These are phyloP conservation scores for Drosophila longiperda DNA, from an alignment of 2,888 invertebrate genomes.

Conservation along the genomic window DNA sequence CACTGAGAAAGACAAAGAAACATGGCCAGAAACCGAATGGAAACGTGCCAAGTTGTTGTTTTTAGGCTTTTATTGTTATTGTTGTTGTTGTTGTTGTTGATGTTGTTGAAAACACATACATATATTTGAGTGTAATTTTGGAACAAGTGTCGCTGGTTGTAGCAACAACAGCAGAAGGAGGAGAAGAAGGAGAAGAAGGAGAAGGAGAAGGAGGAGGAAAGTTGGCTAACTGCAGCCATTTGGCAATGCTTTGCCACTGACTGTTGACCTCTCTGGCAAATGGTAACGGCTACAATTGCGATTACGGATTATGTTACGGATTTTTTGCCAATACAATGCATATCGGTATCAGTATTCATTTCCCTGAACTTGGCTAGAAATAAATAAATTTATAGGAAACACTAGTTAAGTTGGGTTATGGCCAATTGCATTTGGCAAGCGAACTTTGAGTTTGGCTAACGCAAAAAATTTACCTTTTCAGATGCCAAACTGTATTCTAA, in stretches of 20 bases:
- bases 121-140: slow-evolving; percentile 67
- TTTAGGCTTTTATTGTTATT: slow-evolving; percentile 22
- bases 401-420: slow-evolving; percentile 29
- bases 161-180: slow-evolving; percentile 5
- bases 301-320: slow-evolving; percentile 10
- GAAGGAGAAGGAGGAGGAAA: not conserved
- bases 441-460: not conserved
- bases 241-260: slow-evolving; percentile 37
- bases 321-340: slow-evolving; percentile 1
- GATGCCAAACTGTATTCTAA: not conserved
- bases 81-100: slow-evolving; percentile 25
- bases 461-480: not conserved
- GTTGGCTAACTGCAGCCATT: slow-evolving; percentile 30
- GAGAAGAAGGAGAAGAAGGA: not conserved
- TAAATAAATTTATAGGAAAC: not conserved
- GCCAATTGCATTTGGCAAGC: slow-evolving; percentile 35
- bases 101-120: slow-evolving; percentile 18
- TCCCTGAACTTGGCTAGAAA: slow-evolving; percentile 28
- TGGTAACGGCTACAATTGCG: slow-evolving; percentile 14
- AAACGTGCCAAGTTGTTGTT: slow-evolving; percentile 75
- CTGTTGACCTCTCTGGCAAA: slow-evolving; percentile 50
- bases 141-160: slow-evolving; percentile 66
- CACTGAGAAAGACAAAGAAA: slow-evolving; percentile 41
- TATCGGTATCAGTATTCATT: not conserved
- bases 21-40: slow-evolving; percentile 71